A percentile compares a stretch with the other conserved stretches of the same genome.
Conservation (phyloP, 2,888 invertebrate species). For the Agrotis clavis region DNA sequence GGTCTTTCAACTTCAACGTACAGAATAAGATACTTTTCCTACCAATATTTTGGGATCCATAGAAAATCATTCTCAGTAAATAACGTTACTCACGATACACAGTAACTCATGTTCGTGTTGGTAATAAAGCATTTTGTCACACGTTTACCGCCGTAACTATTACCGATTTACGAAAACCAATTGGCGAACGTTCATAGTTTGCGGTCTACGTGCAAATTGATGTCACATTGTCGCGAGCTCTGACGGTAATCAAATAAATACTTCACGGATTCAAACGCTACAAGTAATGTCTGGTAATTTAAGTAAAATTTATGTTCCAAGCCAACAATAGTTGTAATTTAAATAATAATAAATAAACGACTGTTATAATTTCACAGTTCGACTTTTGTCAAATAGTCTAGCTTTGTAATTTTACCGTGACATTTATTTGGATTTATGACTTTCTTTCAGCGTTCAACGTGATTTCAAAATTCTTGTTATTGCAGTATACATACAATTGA, state of each 20-base stretch:
- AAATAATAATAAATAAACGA: conserved; percentile 4
- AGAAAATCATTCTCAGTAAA: conserved; percentile 25
- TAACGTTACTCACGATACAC: conserved; percentile 27
- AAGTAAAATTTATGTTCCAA: conserved; percentile 17
- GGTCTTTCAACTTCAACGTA: background rate
- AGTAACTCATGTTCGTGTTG: conserved; percentile 35
- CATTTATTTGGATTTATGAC: conserved; percentile 14
- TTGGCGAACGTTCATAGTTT: conserved; percentile 56
- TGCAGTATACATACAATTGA: background rate
- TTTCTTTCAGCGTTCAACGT: background rate
- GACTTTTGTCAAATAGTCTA: conserved; percentile 14
- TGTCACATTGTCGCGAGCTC: conserved; percentile 62
- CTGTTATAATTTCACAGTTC: background rate
- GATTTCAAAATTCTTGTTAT: conserved; percentile 1
- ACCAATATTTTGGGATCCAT: conserved; percentile 10
- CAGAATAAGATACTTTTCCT: background rate
- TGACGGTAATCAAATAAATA: conserved; percentile 56
- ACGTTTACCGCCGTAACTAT: conserved; percentile 59
- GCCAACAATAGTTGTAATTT: conserved; percentile 5
- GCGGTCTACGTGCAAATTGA: conserved; percentile 63
- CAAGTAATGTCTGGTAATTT: conserved; percentile 24
- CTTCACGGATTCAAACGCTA: conserved; percentile 35
- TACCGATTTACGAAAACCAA: conserved; percentile 65
- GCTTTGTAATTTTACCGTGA: conserved; percentile 13
- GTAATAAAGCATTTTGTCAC: conserved; percentile 61